Evolutionary conservation across 2,888 invertebrate species (phyloP).

Genomic region (Drosophila heteroneura): DNA sequence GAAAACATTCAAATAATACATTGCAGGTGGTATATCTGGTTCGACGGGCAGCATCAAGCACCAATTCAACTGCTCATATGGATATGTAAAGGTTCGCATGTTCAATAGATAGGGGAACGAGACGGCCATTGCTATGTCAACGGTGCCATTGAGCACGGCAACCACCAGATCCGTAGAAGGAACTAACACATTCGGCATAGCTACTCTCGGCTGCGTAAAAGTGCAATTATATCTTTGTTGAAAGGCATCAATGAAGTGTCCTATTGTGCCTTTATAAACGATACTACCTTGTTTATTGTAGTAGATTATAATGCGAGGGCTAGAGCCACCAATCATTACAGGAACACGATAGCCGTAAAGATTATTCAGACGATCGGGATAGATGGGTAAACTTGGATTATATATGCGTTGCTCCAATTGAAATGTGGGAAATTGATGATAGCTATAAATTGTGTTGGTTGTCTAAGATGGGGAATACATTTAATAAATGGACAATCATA

Average conservation of each 20-base stretch:
- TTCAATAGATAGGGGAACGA: constrained; percentile 49
- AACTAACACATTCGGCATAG: constrained; percentile 24
- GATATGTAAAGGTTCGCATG: constrained; percentile 62
- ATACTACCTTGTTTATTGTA: constrained; percentile 38
- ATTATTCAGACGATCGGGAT: constrained; percentile 66
- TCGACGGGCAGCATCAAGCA: constrained; percentile 82
- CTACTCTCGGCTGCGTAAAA: constrained; percentile 54
- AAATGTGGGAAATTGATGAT: constrained; percentile 71
- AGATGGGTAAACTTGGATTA: constrained; percentile 35
- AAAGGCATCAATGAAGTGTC: constrained; percentile 72
- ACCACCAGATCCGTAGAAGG: constrained; percentile 56
- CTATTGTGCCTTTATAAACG: constrained; percentile 67
- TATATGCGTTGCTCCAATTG: constrained; percentile 53
- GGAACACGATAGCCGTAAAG: constrained; percentile 66
- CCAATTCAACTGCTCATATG: constrained; percentile 71
- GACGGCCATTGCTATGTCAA: constrained; percentile 72
- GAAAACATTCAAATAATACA: constrained; percentile 76
- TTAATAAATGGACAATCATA: neutral
- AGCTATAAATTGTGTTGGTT: constrained; percentile 65
- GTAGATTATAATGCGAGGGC: constrained; percentile 75
- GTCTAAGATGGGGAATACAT: constrained; percentile 29
- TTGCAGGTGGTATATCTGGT: constrained; percentile 66
- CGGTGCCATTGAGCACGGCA: constrained; percentile 67
- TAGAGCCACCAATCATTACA: constrained; percentile 66
- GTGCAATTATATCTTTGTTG: constrained; percentile 69